Conservation (phyloP, 2,797 vertebrate genomes). For the Myotis planiceps region DNA sequence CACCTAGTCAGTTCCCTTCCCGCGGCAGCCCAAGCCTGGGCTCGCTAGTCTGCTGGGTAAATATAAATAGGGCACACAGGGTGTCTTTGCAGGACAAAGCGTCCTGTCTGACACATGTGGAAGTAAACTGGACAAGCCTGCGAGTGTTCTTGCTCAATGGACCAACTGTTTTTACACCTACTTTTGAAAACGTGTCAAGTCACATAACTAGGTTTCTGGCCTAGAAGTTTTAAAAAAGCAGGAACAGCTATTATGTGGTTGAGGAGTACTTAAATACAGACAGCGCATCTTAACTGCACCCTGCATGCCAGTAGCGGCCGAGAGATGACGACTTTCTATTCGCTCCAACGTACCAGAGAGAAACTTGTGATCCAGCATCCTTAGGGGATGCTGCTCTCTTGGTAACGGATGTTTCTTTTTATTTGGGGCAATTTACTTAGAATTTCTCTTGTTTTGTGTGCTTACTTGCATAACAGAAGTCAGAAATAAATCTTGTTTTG, state of each 20-base stretch:
- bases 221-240: constrained; percentile 55
- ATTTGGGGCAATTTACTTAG: not conserved
- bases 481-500: constrained; percentile 22
- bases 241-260: constrained; percentile 20
- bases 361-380: not conserved
- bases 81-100: constrained; percentile 14
- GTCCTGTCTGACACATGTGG: not conserved
- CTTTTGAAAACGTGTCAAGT: constrained; percentile 48
- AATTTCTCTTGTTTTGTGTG: not conserved
- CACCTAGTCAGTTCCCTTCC: not conserved
- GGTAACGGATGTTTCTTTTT: not conserved
- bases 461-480: not conserved
- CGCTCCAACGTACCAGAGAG: not conserved
- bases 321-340: not conserved
- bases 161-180: not conserved
- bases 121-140: not conserved
- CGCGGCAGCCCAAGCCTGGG: not conserved
- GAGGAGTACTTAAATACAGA: constrained; percentile 37
- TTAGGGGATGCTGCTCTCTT: not conserved
- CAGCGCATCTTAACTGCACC: not conserved
- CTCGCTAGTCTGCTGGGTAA: constrained; percentile 1
- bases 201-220: constrained; percentile 36
- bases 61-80: not conserved
- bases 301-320: not conserved
- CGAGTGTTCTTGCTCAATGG: constrained; percentile 1